Evolutionary conservation across 2,797 vertebrate genomes (phyloP), one percentile per base, ranked within the genome.

Genomic region (Notoglanidium macrostoma): DNA sequence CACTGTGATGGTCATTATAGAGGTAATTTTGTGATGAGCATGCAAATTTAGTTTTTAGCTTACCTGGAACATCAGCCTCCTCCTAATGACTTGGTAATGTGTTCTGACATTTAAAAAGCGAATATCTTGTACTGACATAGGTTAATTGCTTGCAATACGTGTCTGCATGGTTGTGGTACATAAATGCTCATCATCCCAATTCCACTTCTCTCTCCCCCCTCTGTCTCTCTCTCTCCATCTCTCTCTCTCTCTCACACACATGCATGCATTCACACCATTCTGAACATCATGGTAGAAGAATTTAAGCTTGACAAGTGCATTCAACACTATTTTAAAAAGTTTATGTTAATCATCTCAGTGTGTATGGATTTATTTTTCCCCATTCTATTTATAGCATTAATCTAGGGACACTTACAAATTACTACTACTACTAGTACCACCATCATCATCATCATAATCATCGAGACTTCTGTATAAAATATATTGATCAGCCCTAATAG

Each of bases 181-280:
- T 84, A 29, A 86, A 89, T 85, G 87, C 81, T 87, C 67, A 83
- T 61, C 61, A 83, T 46, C 35, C 86, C 73, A 86, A 84, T 86
- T 87, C 79, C 72, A 51, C 77, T 70, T 59, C 67, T 76, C 44
- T 46, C 26, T 29, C 46, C n/a, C 51, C 26, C 6, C 23, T 46
- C 44, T 14, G 11, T 49, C 44, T 32, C 29, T 17, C 32, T 67
- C 12, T 15, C 2, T 32, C 63, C 29, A 23, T 67, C 11, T 67
- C 12, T 68, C 65, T 67, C 65, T 68, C 65, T 15, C 12, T 29
- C 29, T 15, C 67, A n/a, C 17, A 12, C 51, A 2, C 32, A 21
- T 70, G 55, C 78, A 74, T 65, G 49, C 85, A 87, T 40, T 40
- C 59, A 26, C 57, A 26, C 54, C 54, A 55, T 4, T 17, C 19